These are phyloP conservation scores for Nanger granti DNA, from an alignment of 2,113 vertebrate species.

Conservation along the genomic window DNA sequence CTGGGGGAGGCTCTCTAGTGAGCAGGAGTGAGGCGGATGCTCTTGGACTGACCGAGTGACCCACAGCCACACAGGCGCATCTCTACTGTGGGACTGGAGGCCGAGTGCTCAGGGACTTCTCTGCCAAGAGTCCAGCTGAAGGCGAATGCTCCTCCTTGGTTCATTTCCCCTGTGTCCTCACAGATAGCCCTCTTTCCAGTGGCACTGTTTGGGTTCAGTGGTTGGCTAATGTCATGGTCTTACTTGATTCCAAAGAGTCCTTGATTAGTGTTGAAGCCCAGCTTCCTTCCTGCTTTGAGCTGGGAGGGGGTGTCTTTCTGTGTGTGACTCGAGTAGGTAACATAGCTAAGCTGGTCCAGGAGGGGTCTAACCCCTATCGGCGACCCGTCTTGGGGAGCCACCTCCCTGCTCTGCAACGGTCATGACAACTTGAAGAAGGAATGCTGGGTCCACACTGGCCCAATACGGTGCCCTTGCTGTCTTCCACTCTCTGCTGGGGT, in stretches of 20 bases:
- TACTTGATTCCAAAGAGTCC: not conserved
- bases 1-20: not conserved
- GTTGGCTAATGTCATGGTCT: not conserved
- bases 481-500: not conserved
- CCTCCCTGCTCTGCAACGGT: not conserved
- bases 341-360: not conserved
- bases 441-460: not conserved
- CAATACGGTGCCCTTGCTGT: fast-evolving
- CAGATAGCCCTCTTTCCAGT: not conserved
- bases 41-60: not conserved
- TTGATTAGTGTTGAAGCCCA: not conserved
- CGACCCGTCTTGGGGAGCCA: not conserved
- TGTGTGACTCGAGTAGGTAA: not conserved
- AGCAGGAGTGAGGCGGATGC: not conserved
- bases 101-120: not conserved
- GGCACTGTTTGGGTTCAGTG: not conserved
- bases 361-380: not conserved
- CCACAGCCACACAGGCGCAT: fast-evolving
- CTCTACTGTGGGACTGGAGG: not conserved
- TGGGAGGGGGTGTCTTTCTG: not conserved
- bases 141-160: not conserved
- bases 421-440: not conserved
- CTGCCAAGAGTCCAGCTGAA: not conserved
- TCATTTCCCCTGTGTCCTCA: not conserved
- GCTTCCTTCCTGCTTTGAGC: not conserved